Base-by-base conservation (phyloP, 1,140 invertebrate species). In the Drosophila bocqueti region DNA sequence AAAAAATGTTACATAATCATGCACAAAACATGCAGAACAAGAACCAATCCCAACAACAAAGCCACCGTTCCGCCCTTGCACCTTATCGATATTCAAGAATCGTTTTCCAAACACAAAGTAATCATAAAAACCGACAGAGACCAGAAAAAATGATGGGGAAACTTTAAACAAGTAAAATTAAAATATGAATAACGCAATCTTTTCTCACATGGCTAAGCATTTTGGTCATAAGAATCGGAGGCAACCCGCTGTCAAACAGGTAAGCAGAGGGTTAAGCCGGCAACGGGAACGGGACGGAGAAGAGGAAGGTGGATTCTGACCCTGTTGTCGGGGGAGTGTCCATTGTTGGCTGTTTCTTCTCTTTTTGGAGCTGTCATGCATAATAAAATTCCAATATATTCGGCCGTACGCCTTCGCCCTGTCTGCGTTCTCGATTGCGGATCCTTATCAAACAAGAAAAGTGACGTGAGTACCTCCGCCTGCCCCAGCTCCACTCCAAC, bases 381-480 rank as follows among this genome's bases (percentile, higher is more conserved):
- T 89, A 89, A 89, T 89, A 89, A 89, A 89, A 89, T 90, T 89
- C 77, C 85, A 89, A 89, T 89, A 83, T 89, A 87, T 87, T 83
- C 81, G 84, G 76, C 58, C 77, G 85, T 79, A 89, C 80, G 84
- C 84, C 84, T 87, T 87, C 69, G 77, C 72, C 75, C 78, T 69
- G 66, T 60, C 63, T 76, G 68, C 78, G 69, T 89, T 89, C 77
- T 84, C 81, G 61, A 79, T 76, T 84, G 85, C 84, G 84, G 84
- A 89, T 89, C 84, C 84, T 89, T 89, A 89, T 89, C 84, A 89
- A 89, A 89, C 85, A 90, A 79, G 81, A 90, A 89, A 89, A 84
- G 73, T 89, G 85, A 90, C 85, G 84, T 89, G 84, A 78, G 75
- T 74, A 43, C 69, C 69, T 74, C 77, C 82, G 72, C 72, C 77